A percentile compares a stretch with the other conserved stretches of the same genome.
Conservation (phyloP, 2,113 vertebrate genomes). For the Furnarius figulus region DNA sequence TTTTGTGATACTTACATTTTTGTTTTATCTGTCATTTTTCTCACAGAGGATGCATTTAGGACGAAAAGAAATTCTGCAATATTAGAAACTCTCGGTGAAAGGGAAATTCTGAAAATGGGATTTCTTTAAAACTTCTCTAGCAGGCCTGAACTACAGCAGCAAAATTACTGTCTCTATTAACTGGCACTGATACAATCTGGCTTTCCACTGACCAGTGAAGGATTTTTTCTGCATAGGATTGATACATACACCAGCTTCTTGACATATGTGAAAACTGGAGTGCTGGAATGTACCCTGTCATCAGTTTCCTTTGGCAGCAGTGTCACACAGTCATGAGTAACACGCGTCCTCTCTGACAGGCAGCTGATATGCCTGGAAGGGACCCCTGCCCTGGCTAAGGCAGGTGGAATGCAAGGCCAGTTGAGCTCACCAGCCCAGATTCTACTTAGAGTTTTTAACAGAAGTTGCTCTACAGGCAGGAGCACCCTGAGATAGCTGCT, state of each 20-base stretch:
- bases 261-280: not conserved
- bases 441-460: not conserved
- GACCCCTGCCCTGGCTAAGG: not conserved
- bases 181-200: not conserved
- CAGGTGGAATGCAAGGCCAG: not conserved
- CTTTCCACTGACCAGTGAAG: not conserved
- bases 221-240: not conserved
- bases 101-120: not conserved
- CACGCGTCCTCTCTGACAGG: accelerated
- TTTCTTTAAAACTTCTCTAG: not conserved
- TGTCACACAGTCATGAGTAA: not conserved
- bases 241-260: not conserved
- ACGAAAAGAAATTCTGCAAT: not conserved
- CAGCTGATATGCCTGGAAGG: not conserved
- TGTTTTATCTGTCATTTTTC: not conserved
- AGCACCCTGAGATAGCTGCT: not conserved
- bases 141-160: not conserved
- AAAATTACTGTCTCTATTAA: slow-evolving; percentile 30
- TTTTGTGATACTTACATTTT: not conserved
- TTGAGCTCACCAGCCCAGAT: not conserved
- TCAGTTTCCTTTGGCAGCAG: not conserved
- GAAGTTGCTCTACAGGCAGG: not conserved
- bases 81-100: not conserved
- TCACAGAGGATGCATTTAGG: not conserved
- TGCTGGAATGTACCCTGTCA: not conserved